Evolutionary conservation across 2,888 invertebrate species (phyloP).

Genomic region (Miltochrista miniata): DNA sequence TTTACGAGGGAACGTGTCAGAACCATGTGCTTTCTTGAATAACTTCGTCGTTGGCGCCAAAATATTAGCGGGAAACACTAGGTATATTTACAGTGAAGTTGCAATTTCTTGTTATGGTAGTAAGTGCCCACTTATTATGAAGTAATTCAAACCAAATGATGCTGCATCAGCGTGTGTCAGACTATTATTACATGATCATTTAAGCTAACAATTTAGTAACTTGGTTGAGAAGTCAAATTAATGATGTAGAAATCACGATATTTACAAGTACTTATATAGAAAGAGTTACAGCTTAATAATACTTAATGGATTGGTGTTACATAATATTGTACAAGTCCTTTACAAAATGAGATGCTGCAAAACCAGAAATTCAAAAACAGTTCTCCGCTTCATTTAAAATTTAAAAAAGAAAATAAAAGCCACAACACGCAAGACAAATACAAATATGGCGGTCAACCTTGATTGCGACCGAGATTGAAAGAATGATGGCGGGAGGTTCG

Average conservation of each 20-base stretch:
- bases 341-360: conserved; percentile 13
- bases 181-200: too few relatives aligned
- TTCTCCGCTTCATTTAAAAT: conserved; percentile 20
- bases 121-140: not conserved
- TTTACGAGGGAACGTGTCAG: too few relatives aligned
- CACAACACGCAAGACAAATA: conserved; percentile 24
- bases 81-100: too few relatives aligned
- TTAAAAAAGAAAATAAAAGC: conserved; percentile 26
- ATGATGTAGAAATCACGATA: not conserved
- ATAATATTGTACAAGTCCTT: too few relatives aligned
- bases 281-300: too few relatives aligned
- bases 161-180: too few relatives aligned
- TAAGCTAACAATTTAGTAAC: too few relatives aligned
- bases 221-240: not conserved
- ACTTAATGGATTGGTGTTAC: too few relatives aligned
- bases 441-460: conserved; percentile 48
- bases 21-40: too few relatives aligned
- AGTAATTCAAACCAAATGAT: too few relatives aligned
- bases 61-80: too few relatives aligned
- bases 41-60: too few relatives aligned
- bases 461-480: conserved; percentile 49
- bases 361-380: conserved; percentile 25
- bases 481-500: conserved; percentile 39
- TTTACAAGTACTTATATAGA: not conserved
- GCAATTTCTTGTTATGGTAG: not conserved